phyloP scores from a whole-genome alignment of 2,797 vertebrate species.

The Chloroceryle inda region DNA sequence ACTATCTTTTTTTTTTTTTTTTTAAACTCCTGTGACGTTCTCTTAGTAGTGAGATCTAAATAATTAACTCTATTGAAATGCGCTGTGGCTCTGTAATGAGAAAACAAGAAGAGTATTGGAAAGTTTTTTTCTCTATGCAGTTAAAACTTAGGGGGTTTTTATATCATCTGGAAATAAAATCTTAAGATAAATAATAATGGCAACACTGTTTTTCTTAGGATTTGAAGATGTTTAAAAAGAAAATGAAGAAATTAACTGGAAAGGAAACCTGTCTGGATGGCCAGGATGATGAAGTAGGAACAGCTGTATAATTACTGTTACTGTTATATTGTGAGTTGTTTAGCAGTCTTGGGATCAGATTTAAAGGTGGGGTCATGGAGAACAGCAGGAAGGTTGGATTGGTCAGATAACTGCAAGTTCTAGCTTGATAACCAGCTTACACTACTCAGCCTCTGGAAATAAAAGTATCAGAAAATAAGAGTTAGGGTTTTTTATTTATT shows the following conservation, averaged over 20 bases:
- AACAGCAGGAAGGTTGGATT: not conserved
- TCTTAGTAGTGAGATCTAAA: not conserved
- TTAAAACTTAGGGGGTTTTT: not conserved
- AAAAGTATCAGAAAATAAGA: no score
- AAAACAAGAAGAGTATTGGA: not conserved
- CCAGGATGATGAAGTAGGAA: constrained; percentile 81
- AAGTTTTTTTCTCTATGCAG: not conserved
- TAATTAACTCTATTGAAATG: not conserved
- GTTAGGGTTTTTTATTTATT: no score
- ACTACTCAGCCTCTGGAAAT: no score
- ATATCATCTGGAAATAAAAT: not conserved
- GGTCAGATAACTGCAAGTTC: not conserved
- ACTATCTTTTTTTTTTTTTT: not conserved
- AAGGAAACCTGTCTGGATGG: constrained; percentile 65
- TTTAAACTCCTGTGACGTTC: not conserved
- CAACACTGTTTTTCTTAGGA: not conserved
- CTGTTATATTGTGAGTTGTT: not conserved
- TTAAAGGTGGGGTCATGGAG: not conserved
- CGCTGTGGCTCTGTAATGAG: not conserved
- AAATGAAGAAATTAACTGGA: constrained; percentile 69
- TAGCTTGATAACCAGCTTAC: not conserved
- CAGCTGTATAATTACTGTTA: not conserved
- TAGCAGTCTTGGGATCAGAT: not conserved
- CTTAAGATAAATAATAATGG: not conserved
- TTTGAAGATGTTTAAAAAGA: constrained; percentile 83